Evolutionary conservation across 35 echinoderm and acorn worm species (phyloP).

Genomic region (Heliocidaris tuberculata): DNA sequence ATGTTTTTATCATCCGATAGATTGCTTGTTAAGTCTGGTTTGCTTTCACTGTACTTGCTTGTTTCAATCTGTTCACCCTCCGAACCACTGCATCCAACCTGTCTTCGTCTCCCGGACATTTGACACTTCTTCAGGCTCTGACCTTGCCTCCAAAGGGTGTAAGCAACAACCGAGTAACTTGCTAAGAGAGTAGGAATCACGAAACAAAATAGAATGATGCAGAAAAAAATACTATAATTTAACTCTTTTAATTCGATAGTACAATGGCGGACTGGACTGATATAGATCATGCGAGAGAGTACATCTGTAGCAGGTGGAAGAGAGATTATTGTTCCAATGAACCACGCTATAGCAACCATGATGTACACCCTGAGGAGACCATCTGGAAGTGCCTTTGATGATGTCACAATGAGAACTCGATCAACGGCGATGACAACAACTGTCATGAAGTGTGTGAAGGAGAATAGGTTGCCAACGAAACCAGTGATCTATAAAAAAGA

Average conservation of each 20-base stretch:
- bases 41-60: not conserved
- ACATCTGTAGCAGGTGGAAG: not conserved
- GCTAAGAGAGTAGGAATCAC: not conserved
- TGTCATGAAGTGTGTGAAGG: not conserved
- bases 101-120: not conserved
- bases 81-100: not conserved
- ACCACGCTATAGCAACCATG: not conserved
- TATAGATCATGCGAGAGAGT: not conserved
- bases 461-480: not conserved
- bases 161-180: not conserved
- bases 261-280: not conserved
- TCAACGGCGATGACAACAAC: not conserved
- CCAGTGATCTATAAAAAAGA: not conserved
- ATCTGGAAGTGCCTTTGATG: not conserved
- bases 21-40: not conserved
- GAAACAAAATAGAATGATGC: not conserved
- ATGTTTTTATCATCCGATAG: not conserved
- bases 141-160: not conserved
- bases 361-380: not conserved
- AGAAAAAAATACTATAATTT: not conserved
- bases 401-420: not conserved
- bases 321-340: not conserved
- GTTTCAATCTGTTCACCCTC: not conserved
- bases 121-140: not conserved
- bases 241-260: not conserved